Evolutionary conservation across 2,888 invertebrate genomes (phyloP), one percentile per base, ranked within the genome.

Genomic region (Limenitis camilla): DNA sequence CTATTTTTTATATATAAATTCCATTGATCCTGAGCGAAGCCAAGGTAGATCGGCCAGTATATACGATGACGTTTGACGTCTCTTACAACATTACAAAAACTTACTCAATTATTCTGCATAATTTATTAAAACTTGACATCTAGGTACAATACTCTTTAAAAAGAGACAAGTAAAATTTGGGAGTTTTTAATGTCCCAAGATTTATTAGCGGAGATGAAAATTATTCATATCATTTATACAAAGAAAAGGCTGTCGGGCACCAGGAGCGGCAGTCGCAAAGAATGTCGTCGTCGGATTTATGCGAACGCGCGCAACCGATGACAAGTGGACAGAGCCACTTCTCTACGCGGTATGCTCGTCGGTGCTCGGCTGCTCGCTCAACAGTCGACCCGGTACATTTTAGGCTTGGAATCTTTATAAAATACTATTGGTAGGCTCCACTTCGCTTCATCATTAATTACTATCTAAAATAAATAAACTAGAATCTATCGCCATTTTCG

Each of bases 201-300:
- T 45, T 45, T 45, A 45, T 45, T 45, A 45, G 45, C 36, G 45
- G 30, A 38, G 45, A 45, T 45, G 45, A 51, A 51, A 51, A 51
- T 51, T 45, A 51, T 39, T 40, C 51, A 51, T 44, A 40, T 38
- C 36, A 51, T 53, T 43, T 51, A 54, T 57, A 55, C 53, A 49
- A 45, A 55, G 55, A 57, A 53, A 57, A 53, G 45, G 38, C 53
- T 51, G 48, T 51, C 71, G 72, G 74, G 71, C 66, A 68, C 69
- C 72, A 76, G 66, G 66, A 65, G 65, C 70, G 72, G 60, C 56
- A 76, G 73, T 73, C 72, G 74, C 78, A 81, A 81, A 81, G 81
- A 81, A 81, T 81, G 80, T 78, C 78, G 73, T 66, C 69, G 67
- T 53, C 60, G 73, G 71, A 78, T 81, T 80, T 78, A 81, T 81